Percentiles rank a stretch among this genome's conserved stretches.
Conservation (phyloP, 2,888 invertebrate genomes). For the Oscheius sp. region DNA sequence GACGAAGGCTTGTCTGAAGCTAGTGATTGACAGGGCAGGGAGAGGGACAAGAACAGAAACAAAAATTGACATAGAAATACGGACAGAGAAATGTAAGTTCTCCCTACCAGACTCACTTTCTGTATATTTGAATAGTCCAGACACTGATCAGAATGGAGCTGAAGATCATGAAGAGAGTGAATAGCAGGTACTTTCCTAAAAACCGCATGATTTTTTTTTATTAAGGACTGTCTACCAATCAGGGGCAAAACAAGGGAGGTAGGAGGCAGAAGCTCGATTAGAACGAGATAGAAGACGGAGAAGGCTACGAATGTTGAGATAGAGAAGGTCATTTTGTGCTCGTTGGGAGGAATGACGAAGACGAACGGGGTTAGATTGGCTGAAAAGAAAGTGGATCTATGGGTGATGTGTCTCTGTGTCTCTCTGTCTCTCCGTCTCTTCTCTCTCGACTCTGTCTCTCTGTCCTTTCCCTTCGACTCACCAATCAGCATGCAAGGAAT, state of each 20-base stretch:
- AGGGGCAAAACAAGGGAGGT: constrained; percentile 93
- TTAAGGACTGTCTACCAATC: constrained; percentile 78
- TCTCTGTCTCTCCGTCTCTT: too few species aligned
- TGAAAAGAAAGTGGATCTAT: constrained; percentile 33
- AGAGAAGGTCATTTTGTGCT: constrained; percentile 95
- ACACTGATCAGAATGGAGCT: constrained; percentile 93
- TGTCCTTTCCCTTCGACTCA: constrained; percentile 24
- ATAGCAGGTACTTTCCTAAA: constrained; percentile 86
- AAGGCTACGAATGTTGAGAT: constrained; percentile 93
- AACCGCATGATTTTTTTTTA: neutral
- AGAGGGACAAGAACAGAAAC: too few species aligned
- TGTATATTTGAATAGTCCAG: constrained; percentile 93
- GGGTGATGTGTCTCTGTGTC: neutral
- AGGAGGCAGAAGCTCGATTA: constrained; percentile 96
- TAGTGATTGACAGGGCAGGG: too few species aligned
- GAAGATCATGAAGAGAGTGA: constrained; percentile 96
- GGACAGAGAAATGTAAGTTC: too few species aligned
- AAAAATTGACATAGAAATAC: too few species aligned
- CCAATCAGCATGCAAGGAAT: constrained; percentile 71
- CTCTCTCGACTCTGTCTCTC: too few species aligned
- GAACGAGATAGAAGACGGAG: constrained; percentile 96
- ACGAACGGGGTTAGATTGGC: constrained; percentile 61
- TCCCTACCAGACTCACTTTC: constrained; percentile 80
- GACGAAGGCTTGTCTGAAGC: constrained; percentile 57
- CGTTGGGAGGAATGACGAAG: constrained; percentile 74